Evolutionary conservation across 2,113 vertebrate species (phyloP).

Genomic region (Takifugu flavidus): DNA sequence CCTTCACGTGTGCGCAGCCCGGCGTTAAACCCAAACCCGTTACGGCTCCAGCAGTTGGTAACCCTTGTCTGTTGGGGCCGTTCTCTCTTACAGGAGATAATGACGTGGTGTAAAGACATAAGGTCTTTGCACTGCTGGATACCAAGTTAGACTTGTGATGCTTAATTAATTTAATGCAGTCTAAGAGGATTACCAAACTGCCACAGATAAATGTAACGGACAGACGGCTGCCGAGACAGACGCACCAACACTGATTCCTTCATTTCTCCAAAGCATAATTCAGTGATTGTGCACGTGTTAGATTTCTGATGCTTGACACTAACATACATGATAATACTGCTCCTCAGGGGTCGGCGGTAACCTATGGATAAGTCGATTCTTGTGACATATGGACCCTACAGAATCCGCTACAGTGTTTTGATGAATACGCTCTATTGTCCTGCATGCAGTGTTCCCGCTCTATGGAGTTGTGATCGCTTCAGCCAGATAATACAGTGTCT

Average conservation of each 20-base stretch:
- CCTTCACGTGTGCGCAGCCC: neutral
- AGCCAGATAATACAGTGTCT: too few relatives aligned
- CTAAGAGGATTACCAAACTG: constrained; percentile 75
- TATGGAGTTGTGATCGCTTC: neutral
- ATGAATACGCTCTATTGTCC: constrained; percentile 9
- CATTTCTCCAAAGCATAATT: neutral
- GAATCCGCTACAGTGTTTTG: constrained; percentile 10
- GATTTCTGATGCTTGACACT: too few relatives aligned
- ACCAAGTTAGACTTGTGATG: constrained; percentile 4
- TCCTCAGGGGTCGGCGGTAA: too few relatives aligned
- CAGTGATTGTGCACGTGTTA: too few relatives aligned
- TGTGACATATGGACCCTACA: too few relatives aligned
- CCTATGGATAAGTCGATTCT: too few relatives aligned
- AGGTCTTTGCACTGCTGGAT: constrained; percentile 8
- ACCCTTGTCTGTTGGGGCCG: neutral
- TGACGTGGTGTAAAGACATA: neutral
- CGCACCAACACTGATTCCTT: neutral
- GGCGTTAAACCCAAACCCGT: neutral
- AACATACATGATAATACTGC: too few relatives aligned
- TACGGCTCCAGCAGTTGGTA: neutral
- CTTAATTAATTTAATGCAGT: constrained; percentile 65
- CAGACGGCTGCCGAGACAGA: too few relatives aligned
- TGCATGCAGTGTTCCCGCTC: neutral
- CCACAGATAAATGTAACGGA: constrained; percentile 38
- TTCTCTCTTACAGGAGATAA: neutral